Base-by-base conservation (phyloP, 2,113 vertebrate genomes). In the Anseranas semipalmata region DNA sequence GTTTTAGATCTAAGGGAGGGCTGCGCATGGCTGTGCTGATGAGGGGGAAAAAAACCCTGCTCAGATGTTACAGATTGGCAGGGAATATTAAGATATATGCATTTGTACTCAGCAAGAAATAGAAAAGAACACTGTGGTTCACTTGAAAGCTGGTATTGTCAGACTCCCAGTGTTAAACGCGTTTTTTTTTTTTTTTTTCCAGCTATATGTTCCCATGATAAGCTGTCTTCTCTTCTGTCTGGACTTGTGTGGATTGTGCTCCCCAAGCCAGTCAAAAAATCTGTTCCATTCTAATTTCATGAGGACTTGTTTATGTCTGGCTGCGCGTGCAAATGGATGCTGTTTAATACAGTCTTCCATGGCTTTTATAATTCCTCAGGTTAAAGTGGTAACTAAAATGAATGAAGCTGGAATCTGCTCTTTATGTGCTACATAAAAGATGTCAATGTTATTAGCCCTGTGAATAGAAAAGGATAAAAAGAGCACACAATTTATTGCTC, bases 131-230 rank as follows among this genome's bases (percentile, higher is more conserved):
- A 5, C 45, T 5, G 30, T 62, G 67, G 21, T 41, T 79, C 56
- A 7, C 55, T 19, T 5, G 32, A 74, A 39, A 73, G n/a, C 53
- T 59, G 39, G 1, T 43, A 0, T 7, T 39, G 19, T 73, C 87
- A 66, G 24, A 3, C 24, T 46, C 12, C 8, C 27, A 0, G 0
- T 35, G 53, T 39, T 59, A 10, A 18, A n/a, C 4, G 12, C 16
- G 21, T 68, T 46, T 15, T 13, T 24, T 37, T 25, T 25, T 25
- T n/a, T 20, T 18, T 18, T 66, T 30, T 55, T 73, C 18, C 19
- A 88, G 13, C 28, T 45, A 0, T 22, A 1, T 5, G 2, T 81
- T 74, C 13, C 18, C 35, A 37, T 28, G 41, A 6, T 45, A 7
- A 39, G 43, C n/a, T 32, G 3, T 30, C 12, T 56, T 43, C 10